Conservation (phyloP, 2,888 invertebrate species). For the Cyclophora punctaria region DNA sequence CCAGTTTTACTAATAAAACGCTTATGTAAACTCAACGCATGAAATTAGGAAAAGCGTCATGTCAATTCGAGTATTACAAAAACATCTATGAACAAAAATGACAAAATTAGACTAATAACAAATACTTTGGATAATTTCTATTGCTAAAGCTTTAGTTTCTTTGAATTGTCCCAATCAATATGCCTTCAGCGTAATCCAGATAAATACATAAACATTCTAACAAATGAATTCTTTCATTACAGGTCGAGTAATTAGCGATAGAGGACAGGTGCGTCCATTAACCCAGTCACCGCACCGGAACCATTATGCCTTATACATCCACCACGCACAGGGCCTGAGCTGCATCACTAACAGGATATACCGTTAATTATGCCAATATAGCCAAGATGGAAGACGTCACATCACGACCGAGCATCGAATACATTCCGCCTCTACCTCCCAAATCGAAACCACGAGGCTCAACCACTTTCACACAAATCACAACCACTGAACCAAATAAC, state of each 20-base stretch:
- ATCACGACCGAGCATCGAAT: constrained; percentile 57
- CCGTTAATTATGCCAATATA: constrained; percentile 70
- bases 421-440: constrained; percentile 74
- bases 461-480: constrained; percentile 66
- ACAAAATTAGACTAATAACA: too few species aligned
- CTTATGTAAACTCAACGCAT: too few species aligned
- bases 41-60: too few species aligned
- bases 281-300: constrained; percentile 68
- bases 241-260: constrained; percentile 50
- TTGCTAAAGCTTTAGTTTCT: too few species aligned
- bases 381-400: constrained; percentile 71
- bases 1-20: too few species aligned
- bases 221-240: constrained; percentile 40
- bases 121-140: too few species aligned
- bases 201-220: constrained; percentile 13
- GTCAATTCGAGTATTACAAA: too few species aligned
- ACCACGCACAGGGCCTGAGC: constrained; percentile 56
- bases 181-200: too few species aligned
- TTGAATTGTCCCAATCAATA: too few species aligned
- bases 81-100: too few species aligned
- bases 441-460: constrained; percentile 68
- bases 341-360: constrained; percentile 50
- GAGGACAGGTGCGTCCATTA: constrained; percentile 51
- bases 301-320: constrained; percentile 69
- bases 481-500: constrained; percentile 45